phyloP scores from a whole-genome alignment of 2,888 invertebrate species.

The Caenorhabditis sulstoni region DNA sequence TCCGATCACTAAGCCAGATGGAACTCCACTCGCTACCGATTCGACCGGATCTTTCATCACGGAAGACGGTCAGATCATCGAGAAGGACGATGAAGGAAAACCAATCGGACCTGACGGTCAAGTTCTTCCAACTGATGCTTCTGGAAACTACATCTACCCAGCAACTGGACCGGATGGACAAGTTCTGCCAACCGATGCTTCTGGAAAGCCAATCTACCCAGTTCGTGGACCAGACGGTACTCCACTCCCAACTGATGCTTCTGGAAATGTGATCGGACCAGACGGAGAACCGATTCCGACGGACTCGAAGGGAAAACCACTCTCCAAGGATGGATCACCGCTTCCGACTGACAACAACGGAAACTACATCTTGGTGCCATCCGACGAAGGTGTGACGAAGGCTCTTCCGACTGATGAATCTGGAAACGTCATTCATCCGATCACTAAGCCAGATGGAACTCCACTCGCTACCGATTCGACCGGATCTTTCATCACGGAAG shows the following conservation, averaged over 20 bases:
- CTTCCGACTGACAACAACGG: slow-evolving; percentile 53
- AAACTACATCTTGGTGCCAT: slow-evolving; percentile 50
- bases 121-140: slow-evolving; percentile 55
- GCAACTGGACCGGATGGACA: slow-evolving; percentile 58
- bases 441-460: slow-evolving; percentile 43
- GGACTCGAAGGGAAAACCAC: slow-evolving; percentile 51
- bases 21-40: slow-evolving; percentile 58
- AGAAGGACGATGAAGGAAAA: slow-evolving; percentile 54
- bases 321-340: slow-evolving; percentile 54
- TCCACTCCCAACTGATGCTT: slow-evolving; percentile 56
- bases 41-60: slow-evolving; percentile 49
- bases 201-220: slow-evolving; percentile 62
- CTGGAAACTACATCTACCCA: slow-evolving; percentile 63
- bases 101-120: slow-evolving; percentile 59
- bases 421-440: slow-evolving; percentile 64
- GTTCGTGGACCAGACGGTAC: slow-evolving; percentile 60
- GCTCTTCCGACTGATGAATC: slow-evolving; percentile 59
- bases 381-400: slow-evolving; percentile 20
- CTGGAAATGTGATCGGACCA: slow-evolving; percentile 48
- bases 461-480: slow-evolving; percentile 44
- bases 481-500: slow-evolving; percentile 26
- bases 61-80: slow-evolving; percentile 47
- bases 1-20: slow-evolving; percentile 62
- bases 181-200: slow-evolving; percentile 60
- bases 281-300: slow-evolving; percentile 58